Evolutionary conservation across 2,888 invertebrate species (phyloP), one percentile per base, ranked within the genome.

Genomic region (Drosophila fungiperda): DNA sequence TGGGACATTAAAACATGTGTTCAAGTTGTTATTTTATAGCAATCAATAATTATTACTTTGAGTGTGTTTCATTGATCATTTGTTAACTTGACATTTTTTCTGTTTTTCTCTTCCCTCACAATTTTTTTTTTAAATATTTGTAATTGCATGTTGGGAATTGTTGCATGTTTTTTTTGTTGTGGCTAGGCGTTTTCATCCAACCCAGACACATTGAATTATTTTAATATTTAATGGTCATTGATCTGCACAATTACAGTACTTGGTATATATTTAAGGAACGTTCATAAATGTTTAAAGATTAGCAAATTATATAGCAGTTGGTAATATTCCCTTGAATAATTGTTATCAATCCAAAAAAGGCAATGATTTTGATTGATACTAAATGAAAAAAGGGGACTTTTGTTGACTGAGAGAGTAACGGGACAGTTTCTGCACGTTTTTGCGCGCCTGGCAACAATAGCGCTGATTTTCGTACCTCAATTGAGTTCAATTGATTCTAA

Each of bases 401-500:
- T 32, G 48, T 8, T 3, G n/a, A 50, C 35, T 20, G 36, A 20
- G 20, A 38, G 6, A 54, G 38, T 35, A 23, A 32, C 12, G 40
- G 15, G 33, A 52, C 33, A 52, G 9, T 49, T 26, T 40, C 33
- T 49, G 55, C 86, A 83, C 74, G 83, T 87, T 87, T 85, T 85
- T 79, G 77, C 79, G 65, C 69, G 82, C 58, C 77, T 72, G 83
- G 77, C 85, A 72, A 82, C 69, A 75, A 82, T 69, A 36, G 63
- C 64, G 60, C 48, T 82, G 83, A 86, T 86, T 83, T 80, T 69
- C 4, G 52, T 40, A 61, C 57, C 70, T 76, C 55, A 77, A 71
- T 76, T 78, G 73, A 68, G 68, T 86, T 82, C 82, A 90, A 90
- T 90, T 90, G 80, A 80, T 85, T 87, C 87, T 81, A 85, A 87